These are phyloP conservation scores for Coptodon rendalli DNA, from an alignment of 2,113 vertebrate species.

Conservation along the genomic window DNA sequence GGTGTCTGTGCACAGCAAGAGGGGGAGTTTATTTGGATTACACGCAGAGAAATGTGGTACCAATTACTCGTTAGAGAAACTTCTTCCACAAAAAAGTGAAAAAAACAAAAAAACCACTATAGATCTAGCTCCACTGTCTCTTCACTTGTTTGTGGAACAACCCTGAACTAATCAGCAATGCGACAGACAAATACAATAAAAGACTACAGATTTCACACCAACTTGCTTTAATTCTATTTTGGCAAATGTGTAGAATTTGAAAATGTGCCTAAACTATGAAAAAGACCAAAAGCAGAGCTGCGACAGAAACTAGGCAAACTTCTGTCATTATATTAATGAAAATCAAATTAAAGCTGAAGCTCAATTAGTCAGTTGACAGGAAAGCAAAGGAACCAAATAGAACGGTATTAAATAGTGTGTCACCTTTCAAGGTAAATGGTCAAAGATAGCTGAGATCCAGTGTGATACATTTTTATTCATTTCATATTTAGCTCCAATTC, in stretches of 20 bases:
- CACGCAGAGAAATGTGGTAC: background rate
- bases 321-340: background rate
- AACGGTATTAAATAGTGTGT: background rate
- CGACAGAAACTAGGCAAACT: background rate
- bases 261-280: background rate
- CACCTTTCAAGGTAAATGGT: background rate
- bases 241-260: background rate
- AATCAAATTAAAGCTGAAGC: background rate
- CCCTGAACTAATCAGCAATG: background rate
- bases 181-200: background rate
- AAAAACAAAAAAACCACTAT: background rate
- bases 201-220: background rate
- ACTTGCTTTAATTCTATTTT: background rate
- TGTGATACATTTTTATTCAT: background rate
- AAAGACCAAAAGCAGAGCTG: background rate
- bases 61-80: slow-evolving; percentile 25
- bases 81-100: background rate
- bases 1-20: slow-evolving; percentile 12
- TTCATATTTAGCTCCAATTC: background rate
- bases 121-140: background rate
- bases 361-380: background rate
- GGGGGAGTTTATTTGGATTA: slow-evolving; percentile 4
- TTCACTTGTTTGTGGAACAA: background rate
- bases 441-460: background rate
- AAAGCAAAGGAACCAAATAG: background rate